Evolutionary conservation across 2,113 vertebrate species (phyloP).

Genomic region (Haemorhous mexicanus): DNA sequence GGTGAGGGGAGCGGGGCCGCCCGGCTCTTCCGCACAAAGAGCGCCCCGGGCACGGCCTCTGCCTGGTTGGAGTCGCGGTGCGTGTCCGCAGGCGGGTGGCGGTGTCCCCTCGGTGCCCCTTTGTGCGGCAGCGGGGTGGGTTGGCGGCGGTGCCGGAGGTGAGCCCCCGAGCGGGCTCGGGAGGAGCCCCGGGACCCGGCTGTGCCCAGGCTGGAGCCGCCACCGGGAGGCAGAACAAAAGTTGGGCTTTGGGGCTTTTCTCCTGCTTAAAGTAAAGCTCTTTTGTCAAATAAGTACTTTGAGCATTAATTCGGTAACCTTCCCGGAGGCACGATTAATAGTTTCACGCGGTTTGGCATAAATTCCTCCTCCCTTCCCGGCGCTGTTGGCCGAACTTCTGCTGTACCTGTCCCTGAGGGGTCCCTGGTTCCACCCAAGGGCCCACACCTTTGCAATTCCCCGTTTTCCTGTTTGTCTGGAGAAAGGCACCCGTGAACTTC

Average conservation of each 20-base stretch:
- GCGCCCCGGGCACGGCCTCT: neutral
- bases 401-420: no score
- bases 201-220: neutral
- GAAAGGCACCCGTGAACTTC: neutral
- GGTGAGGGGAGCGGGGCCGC: neutral
- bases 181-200: neutral
- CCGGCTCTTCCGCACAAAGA: neutral
- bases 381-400: fast-evolving
- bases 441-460: neutral
- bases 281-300: neutral
- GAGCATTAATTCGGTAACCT: neutral
- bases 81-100: neutral
- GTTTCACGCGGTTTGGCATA: fast-evolving
- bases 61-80: neutral
- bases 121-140: neutral
- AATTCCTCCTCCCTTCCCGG: fast-evolving
- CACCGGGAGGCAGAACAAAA: neutral
- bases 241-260: neutral
- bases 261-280: neutral
- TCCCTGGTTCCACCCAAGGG: neutral
- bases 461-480: neutral
- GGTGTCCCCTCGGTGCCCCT: neutral
- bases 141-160: no score
- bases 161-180: neutral
- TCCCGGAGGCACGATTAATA: neutral